phyloP scores from a whole-genome alignment of 2,113 vertebrate genomes.

The Pedetes capensis region DNA sequence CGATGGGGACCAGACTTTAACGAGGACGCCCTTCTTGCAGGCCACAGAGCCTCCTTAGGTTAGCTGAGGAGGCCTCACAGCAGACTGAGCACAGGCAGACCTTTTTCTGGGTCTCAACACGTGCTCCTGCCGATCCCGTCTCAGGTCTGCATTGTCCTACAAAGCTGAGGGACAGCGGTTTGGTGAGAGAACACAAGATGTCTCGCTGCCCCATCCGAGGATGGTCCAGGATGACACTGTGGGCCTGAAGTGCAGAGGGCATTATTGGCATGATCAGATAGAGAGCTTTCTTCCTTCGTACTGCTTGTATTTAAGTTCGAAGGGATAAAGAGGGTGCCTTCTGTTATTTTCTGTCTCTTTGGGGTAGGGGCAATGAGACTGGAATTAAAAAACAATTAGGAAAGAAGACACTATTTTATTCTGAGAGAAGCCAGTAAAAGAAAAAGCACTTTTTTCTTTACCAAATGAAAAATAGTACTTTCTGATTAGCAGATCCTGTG shows the following conservation, averaged over 20 bases:
- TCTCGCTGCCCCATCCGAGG: background rate
- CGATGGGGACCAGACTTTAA: background rate
- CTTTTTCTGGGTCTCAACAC: background rate
- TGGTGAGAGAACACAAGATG: background rate
- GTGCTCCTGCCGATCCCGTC: background rate
- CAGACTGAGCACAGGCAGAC: background rate
- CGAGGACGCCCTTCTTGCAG: background rate
- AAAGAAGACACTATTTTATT: background rate
- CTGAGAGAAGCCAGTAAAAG: background rate
- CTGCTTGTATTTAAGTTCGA: background rate
- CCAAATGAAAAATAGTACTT: background rate
- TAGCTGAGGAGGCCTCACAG: background rate
- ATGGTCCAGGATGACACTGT: fast-evolving
- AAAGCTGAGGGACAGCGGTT: background rate
- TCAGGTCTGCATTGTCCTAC: background rate
- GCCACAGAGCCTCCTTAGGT: background rate
- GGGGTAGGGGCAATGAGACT: no score
- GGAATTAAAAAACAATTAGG: background rate
- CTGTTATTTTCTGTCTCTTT: background rate
- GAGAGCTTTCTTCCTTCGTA: background rate
- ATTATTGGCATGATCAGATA: background rate
- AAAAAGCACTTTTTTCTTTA: background rate
- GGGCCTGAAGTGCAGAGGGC: background rate
- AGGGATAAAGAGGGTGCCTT: background rate
- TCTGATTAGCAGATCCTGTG: background rate